Base-by-base conservation (phyloP, 2,888 invertebrate genomes). In the Germaria angustata region DNA sequence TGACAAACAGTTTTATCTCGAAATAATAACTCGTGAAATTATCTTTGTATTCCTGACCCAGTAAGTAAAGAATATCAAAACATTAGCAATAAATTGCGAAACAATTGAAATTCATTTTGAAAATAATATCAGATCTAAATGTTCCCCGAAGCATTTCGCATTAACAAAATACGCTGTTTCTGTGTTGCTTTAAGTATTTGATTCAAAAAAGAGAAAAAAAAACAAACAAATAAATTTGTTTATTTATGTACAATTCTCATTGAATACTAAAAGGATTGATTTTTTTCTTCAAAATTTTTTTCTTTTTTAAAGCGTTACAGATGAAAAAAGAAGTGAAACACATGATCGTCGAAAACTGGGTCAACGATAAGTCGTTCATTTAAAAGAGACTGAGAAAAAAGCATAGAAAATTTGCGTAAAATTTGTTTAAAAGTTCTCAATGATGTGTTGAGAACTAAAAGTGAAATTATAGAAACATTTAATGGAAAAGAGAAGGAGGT, bases 371-470 rank as follows among this genome's bases (percentile, higher is more conserved):
- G 69, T 32, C 46, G 5, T 51, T 76, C 28, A 11, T 8, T 22
- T 17, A 68, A 53, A 68, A 53, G 46, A 61, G 46, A 20, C 24
- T 13, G 17, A 22, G 36, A 4, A 13, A 41, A 44, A 51, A 53
- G 9, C 34, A 36, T 69, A 71, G 2, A 46, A 55, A 9, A 28
- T 63, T 63, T 6, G 55, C 39, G 17, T 57, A 17, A 36, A 68
- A 61, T 51, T 36, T 51, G 3, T 20, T 61, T 81, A 44, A 22
- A 39, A 66, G 44, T 49, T 69, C 24, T 41, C 39, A 72, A 68
- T 49, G 49, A 77, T 55, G 68, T 68, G 68, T 55, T 68, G 55
- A 73, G 69, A 81, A 73, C 57, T 41, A 78, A 81, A 78, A 81
- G 78, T 81, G 69, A 78, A 78, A 78, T 69, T 73, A 44, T 17